These are phyloP conservation scores for Brachymystax lenok DNA, from an alignment of 2,797 vertebrate genomes.

Conservation along the genomic window DNA sequence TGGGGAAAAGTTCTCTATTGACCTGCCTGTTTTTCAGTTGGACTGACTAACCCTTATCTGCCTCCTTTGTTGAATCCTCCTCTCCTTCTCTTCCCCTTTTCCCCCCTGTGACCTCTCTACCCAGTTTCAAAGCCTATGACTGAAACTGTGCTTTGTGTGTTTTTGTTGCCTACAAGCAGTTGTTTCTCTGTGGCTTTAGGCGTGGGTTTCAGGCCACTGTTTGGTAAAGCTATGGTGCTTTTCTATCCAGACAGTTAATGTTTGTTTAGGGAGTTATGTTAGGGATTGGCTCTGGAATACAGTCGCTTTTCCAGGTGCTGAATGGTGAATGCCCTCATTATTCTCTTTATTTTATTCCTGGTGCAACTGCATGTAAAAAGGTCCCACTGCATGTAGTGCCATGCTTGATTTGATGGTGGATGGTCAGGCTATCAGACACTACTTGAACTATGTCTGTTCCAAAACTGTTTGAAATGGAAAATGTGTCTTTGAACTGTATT, in stretches of 20 bases:
- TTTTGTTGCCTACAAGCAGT: slow-evolving; percentile 39
- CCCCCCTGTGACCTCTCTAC: slow-evolving; percentile 36
- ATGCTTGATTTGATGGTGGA: slow-evolving; percentile 38
- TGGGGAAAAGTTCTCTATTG: slow-evolving; percentile 55
- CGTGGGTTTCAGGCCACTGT: background rate
- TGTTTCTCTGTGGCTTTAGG: slow-evolving; percentile 62
- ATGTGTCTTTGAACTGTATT: slow-evolving; percentile 1
- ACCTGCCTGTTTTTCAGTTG: slow-evolving; percentile 64
- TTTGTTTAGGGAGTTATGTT: slow-evolving; percentile 9
- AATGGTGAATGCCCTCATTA: slow-evolving; percentile 38
- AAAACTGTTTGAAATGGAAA: background rate
- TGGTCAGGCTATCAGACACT: slow-evolving; percentile 9
- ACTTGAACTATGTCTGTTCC: slow-evolving; percentile 4
- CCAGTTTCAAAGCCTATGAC: slow-evolving; percentile 45
- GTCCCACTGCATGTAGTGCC: slow-evolving; percentile 62
- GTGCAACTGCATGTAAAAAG: slow-evolving; percentile 59
- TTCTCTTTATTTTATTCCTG: slow-evolving; percentile 41
- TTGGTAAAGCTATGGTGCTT: slow-evolving; percentile 46
- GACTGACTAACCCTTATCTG: slow-evolving; percentile 71
- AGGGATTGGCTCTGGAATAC: slow-evolving; percentile 51
- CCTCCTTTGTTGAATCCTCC: slow-evolving; percentile 68
- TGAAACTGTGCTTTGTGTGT: slow-evolving; percentile 56
- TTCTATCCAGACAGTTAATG: background rate
- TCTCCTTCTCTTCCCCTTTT: slow-evolving; percentile 46
- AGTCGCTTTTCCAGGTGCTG: slow-evolving; percentile 48